phyloP scores from a whole-genome alignment of 2,888 invertebrate genomes.

The Dynastes hyllus region DNA sequence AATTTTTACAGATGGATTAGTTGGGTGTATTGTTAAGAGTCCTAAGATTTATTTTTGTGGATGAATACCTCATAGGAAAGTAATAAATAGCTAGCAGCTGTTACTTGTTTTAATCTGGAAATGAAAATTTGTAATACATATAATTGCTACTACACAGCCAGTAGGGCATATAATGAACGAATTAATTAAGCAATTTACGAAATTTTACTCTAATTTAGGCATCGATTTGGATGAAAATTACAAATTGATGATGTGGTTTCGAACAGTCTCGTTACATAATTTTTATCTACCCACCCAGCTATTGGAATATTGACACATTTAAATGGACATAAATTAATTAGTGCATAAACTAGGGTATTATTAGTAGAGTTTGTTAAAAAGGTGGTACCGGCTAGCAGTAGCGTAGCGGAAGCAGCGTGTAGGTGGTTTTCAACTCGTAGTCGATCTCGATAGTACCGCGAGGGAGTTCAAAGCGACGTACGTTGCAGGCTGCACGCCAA shows the following conservation, averaged over 20 bases:
- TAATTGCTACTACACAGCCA: too few species aligned
- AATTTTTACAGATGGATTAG: slow-evolving; percentile 1
- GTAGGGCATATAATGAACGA: neutral
- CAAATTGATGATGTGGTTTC: neutral
- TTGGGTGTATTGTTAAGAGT: neutral
- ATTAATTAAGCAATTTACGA: neutral
- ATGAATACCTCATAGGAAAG: neutral
- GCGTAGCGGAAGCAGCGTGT: too few species aligned
- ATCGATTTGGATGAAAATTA: neutral
- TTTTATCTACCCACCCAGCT: neutral
- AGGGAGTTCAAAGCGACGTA: too few species aligned
- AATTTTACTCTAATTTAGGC: neutral
- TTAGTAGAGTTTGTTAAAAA: too few species aligned
- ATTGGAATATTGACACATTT: neutral
- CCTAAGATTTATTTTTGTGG: neutral
- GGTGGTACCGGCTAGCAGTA: too few species aligned
- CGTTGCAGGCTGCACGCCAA: too few species aligned
- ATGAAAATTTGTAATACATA: too few species aligned
- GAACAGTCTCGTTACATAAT: neutral
- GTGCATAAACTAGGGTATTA: too few species aligned
- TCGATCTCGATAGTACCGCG: too few species aligned
- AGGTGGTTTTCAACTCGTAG: too few species aligned
- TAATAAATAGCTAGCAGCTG: too few species aligned
- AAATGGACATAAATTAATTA: too few species aligned
- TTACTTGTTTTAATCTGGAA: neutral